Evolutionary conservation across 2,888 invertebrate genomes (phyloP), one percentile per base, ranked within the genome.

Genomic region (Dynastes grantii): DNA sequence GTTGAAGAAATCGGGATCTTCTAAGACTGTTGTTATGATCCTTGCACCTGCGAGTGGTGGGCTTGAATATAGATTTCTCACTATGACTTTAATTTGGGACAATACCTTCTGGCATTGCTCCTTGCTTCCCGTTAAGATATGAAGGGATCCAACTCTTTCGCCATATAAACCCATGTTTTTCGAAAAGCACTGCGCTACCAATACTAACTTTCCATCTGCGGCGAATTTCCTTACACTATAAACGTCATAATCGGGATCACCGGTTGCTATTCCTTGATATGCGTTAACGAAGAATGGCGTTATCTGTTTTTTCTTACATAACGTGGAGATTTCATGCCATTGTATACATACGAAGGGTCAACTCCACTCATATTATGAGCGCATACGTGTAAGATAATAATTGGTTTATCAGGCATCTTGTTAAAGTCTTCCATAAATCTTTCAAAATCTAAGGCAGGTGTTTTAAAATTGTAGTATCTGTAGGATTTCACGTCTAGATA

Each of bases 321-420:
- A 89, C 83, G 92, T 87, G 0, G 97, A 96, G 1, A 99, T 90
- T 89, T 97, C 94, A 78, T 92, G 90, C 99, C 99, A 99, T 87
- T 98, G 96, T 77, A 22, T 22, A 95, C 95, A 3, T 92, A 92
- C 80, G 90, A 93, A 1, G 97, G 97, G 90, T 98, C 98, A 2
- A 98, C 97, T 16, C 98, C 98, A 37, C 99, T 99, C 13, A 99
- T 99, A 90, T 99, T 99, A 90, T 99, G 99, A 5, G 98, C 98
- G 90, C 98, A 99, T 0, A 98, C 98, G 88, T 99, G 99, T 53
- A 99, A 90, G 78, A 99, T 90, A 83, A 99, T 94, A 8, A 98
- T 92, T 0, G 98, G 95, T 70, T 93, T 94, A 86, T 96, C 95
- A 0, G 98, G 98, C 67, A 98, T 97, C 92, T 96, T 96, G 96